Conservation (phyloP, 2,888 invertebrate species). For the Chrysina gloriosa region DNA sequence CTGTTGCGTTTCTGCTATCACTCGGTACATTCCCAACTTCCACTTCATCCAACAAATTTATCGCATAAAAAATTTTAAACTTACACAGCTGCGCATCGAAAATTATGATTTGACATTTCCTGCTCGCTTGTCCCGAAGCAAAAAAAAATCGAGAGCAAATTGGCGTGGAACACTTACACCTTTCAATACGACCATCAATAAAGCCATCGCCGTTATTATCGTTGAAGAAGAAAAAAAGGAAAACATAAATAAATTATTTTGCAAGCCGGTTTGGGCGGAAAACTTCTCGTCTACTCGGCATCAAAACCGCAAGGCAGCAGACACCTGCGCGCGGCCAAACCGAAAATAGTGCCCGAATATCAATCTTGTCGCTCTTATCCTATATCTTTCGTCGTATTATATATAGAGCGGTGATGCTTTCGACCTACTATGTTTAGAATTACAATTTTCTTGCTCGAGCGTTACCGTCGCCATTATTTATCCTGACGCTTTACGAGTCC, state of each 20-base stretch:
- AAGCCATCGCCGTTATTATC: neutral
- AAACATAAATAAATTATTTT: too few relatives aligned
- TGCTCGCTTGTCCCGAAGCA: too few relatives aligned
- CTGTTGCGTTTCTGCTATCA: too few relatives aligned
- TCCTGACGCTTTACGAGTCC: neutral
- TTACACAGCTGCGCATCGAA: too few relatives aligned
- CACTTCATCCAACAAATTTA: too few relatives aligned
- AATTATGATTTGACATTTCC: too few relatives aligned
- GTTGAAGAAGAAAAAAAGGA: neutral
- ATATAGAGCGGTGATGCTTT: slow-evolving; percentile 6
- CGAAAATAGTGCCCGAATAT: slow-evolving; percentile 11
- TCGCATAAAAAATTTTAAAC: too few relatives aligned
- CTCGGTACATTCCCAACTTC: too few relatives aligned
- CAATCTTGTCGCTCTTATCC: slow-evolving; percentile 5
- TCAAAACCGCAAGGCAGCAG: neutral
- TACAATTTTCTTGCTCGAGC: slow-evolving; percentile 7
- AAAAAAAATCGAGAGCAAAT: neutral
- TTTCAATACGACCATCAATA: neutral
- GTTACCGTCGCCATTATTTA: slow-evolving; percentile 21
- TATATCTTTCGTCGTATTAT: slow-evolving; percentile 14
- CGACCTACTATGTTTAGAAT: slow-evolving; percentile 22
- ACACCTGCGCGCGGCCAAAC: neutral
- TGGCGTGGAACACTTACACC: neutral
- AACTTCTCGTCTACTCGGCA: too few relatives aligned
- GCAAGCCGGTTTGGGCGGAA: too few relatives aligned